Conservation (phyloP, 2,113 vertebrate species). For the Mesitornis unicolor region DNA sequence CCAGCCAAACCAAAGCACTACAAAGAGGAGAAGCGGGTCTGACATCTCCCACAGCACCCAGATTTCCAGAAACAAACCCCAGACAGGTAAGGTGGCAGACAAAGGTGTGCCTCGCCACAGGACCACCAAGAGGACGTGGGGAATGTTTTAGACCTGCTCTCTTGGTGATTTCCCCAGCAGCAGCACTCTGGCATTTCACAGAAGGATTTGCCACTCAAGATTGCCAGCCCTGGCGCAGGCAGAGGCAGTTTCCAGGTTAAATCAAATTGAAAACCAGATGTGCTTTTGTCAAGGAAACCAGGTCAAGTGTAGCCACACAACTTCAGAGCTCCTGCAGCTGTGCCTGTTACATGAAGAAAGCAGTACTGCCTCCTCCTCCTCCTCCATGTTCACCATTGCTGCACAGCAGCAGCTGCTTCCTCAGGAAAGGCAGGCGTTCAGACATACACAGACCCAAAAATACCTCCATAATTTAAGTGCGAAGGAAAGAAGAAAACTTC, state of each 20-base stretch:
- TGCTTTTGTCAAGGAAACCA: conserved; percentile 20
- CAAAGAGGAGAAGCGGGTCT: background rate
- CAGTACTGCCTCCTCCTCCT: background rate
- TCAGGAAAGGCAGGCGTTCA: background rate
- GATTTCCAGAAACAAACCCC: background rate
- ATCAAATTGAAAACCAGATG: conserved; percentile 13
- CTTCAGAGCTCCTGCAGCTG: conserved; percentile 21
- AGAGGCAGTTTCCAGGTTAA: background rate
- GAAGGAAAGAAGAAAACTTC: background rate
- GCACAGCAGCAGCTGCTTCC: background rate
- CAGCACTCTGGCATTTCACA: background rate
- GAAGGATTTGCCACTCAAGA: background rate
- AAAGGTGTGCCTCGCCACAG: background rate
- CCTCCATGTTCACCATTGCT: background rate
- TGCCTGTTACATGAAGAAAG: background rate
- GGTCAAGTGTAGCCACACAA: background rate
- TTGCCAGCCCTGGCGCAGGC: background rate
- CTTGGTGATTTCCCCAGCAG: background rate
- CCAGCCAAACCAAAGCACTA: background rate
- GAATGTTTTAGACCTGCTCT: accelerated
- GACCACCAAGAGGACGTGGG: background rate
- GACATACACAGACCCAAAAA: background rate
- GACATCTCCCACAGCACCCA: background rate
- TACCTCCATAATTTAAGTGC: background rate
- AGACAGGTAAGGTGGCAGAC: background rate